These are phyloP conservation scores for Xestia ashworthii DNA, from an alignment of 2,888 invertebrate species.

Conservation along the genomic window DNA sequence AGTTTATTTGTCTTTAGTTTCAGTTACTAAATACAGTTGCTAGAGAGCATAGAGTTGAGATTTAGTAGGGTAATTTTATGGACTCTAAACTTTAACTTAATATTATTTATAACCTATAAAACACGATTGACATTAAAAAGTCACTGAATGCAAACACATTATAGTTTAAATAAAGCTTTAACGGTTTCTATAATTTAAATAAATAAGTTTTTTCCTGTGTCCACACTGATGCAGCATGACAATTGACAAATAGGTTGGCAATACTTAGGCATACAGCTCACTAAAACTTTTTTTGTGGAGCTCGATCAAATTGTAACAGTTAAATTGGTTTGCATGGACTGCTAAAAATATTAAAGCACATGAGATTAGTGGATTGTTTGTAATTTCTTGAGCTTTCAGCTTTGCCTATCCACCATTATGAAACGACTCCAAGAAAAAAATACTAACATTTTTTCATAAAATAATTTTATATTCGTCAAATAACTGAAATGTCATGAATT, in stretches of 20 bases:
- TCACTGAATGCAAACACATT: neutral
- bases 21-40: neutral
- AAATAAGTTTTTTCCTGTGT: slow-evolving; percentile 7
- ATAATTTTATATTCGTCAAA: neutral
- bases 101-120: neutral
- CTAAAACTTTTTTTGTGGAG: slow-evolving; percentile 1
- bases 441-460: neutral
- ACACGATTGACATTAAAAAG: neutral
- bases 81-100: too few relatives aligned
- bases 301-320: slow-evolving; percentile 21
- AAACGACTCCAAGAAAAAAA: neutral
- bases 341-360: neutral
- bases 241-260: slow-evolving; percentile 22
- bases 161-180: slow-evolving; percentile 16
- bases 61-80: too few relatives aligned
- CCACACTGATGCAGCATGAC: slow-evolving; percentile 17
- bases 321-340: slow-evolving; percentile 12
- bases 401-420: neutral
- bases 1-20: neutral
- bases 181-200: slow-evolving; percentile 27
- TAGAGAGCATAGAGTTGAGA: too few relatives aligned
- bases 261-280: neutral
- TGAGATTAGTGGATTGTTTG: too few relatives aligned
- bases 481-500: neutral
- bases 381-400: neutral